Evolutionary conservation across 2,113 vertebrate species (phyloP), one percentile per base, ranked within the genome.

Genomic region (Orycteropus afer): DNA sequence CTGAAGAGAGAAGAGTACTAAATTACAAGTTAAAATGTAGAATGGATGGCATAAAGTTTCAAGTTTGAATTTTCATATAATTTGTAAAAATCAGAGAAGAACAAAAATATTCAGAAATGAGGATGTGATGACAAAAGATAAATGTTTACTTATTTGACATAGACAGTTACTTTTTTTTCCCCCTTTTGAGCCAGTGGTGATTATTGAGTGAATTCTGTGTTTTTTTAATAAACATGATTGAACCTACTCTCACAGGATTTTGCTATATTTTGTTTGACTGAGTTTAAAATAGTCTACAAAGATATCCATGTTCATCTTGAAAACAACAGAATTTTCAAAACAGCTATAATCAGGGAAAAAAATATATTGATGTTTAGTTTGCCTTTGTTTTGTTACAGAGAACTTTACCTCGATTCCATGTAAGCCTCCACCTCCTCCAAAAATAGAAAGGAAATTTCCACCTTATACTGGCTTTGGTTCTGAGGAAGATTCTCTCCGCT

Each of bases 401-500:
- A 98, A 99, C 97, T 99, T 99, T 97, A 98, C 98, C 29, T 98
- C 99, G 1, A 86, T 99, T 96, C 79, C 97, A 42, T 98, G 98
- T 97, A 99, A 99, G 98, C 65, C 95, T 93, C 96, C 97, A 34
- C 90, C 96, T 51, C 96, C 95, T 97, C 98, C 98, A 76, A 98
- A 98, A 95, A 69, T 97, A 87, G 96, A 97, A 88, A 98, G 95
- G 96, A 94, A 63, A 0, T 29, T 99, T 96, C 99, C 99, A 98
- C 99, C 99, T 77, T 99, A 99, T 96, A 99, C 97, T 3, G 99
- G 99, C 90, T 99, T 99, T 98, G 99, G 99, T 91, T 99, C 99
- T 12, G 99, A 99, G 98, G 99, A 99, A 97, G 99, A 99, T 97
- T 99, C 99, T 11, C 98, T 99, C 12, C 97, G 97, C 84, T 99